A percentile compares a stretch with the other conserved stretches of the same genome.
Evolutionary conservation across 1,140 invertebrate genomes (phyloP).

Genomic region (Oryzaephilus surinamensis): DNA sequence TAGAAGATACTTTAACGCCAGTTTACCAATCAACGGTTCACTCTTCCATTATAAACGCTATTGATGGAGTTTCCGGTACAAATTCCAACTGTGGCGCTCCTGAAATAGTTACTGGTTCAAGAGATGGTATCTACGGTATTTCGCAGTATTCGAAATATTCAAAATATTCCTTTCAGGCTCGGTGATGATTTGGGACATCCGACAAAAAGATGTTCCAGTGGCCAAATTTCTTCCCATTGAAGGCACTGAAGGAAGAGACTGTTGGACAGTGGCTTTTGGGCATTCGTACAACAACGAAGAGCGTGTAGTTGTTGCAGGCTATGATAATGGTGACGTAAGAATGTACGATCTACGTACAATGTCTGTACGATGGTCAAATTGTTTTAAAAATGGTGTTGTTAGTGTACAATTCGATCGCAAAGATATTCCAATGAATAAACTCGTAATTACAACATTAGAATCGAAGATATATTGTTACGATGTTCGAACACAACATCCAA

Average conservation of each 20-base stretch:
- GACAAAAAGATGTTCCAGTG: conserved; percentile 81
- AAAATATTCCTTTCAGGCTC: conserved; percentile 43
- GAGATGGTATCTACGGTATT: conserved; percentile 58
- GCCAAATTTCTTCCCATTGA: conserved; percentile 65
- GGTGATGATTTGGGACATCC: conserved; percentile 92
- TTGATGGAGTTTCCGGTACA: conserved; percentile 87
- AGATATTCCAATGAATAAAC: conserved; percentile 92
- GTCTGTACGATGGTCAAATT: conserved; percentile 79
- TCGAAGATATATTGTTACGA: conserved; percentile 87
- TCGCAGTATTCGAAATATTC: background rate
- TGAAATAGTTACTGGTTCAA: conserved; percentile 86
- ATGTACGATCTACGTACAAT: conserved; percentile 86
- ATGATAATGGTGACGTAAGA: conserved; percentile 95
- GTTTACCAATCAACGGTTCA: conserved; percentile 79
- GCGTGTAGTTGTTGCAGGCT: conserved; percentile 77
- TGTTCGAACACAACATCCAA: conserved; percentile 74
- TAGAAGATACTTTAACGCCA: conserved; percentile 61
- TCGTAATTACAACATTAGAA: conserved; percentile 87
- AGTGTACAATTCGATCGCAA: conserved; percentile 85
- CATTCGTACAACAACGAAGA: conserved; percentile 81
- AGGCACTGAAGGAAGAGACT: conserved; percentile 59
- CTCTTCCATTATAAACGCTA: conserved; percentile 79
- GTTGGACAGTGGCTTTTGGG: conserved; percentile 81
- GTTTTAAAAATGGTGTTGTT: conserved; percentile 89
- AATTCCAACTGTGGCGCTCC: conserved; percentile 77